Conservation (phyloP, 2,888 invertebrate genomes). For the Eledone cirrhosa region DNA sequence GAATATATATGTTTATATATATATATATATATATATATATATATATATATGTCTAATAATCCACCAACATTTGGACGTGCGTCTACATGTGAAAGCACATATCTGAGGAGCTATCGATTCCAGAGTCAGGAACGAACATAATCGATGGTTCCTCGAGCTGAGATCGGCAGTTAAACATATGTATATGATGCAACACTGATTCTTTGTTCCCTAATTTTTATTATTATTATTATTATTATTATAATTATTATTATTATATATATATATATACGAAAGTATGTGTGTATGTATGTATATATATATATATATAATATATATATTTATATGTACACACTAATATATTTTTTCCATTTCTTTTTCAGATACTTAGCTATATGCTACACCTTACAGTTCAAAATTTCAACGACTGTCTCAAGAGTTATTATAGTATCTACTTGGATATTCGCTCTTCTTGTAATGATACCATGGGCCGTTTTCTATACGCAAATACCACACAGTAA, state of each 20-base stretch:
- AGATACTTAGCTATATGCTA: conserved; percentile 97
- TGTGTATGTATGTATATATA: not conserved
- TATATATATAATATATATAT: not conserved
- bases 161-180: too few relatives aligned
- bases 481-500: conserved; percentile 67
- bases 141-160: too few relatives aligned
- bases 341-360: conserved; percentile 63
- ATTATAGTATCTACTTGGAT: conserved; percentile 92
- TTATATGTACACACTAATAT: not conserved
- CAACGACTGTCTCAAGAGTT: conserved; percentile 84
- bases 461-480: conserved; percentile 92
- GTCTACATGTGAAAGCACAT: too few relatives aligned
- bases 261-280: not conserved
- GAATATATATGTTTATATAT: not conserved
- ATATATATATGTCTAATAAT: not conserved
- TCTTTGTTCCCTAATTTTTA: not conserved
- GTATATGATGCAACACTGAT: too few relatives aligned
- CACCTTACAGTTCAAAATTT: conserved; percentile 90
- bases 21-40: not conserved
- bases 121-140: too few relatives aligned
- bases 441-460: conserved; percentile 83
- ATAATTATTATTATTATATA: not conserved
- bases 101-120: too few relatives aligned
- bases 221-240: not conserved
- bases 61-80: too few relatives aligned